A percentile compares a stretch with the other conserved stretches of the same genome.
Evolutionary conservation across 2,113 vertebrate genomes (phyloP).

Genomic region (Phylloscopus trochiloides): DNA sequence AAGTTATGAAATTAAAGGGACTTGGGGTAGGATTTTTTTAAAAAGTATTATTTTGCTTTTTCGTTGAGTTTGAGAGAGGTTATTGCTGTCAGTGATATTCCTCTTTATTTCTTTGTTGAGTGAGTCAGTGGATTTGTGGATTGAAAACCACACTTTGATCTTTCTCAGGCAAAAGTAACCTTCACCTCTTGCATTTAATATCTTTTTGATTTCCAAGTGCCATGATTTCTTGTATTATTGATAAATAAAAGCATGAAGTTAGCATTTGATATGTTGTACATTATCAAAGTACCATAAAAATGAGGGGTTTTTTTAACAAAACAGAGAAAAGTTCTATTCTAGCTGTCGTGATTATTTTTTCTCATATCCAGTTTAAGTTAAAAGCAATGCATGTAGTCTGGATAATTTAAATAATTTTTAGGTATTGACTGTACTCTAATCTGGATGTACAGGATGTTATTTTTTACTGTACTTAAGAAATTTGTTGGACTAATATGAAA

Average conservation of each 20-base stretch:
- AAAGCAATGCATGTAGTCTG: background rate
- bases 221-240: background rate
- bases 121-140: background rate
- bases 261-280: background rate
- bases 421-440: background rate
- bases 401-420: background rate
- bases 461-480: background rate
- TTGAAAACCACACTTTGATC: background rate
- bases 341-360: background rate
- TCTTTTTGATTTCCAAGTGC: background rate
- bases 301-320: rapidly evolving
- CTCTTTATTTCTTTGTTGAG: background rate
- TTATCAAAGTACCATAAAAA: background rate
- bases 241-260: background rate
- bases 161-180: background rate
- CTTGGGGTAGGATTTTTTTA: background rate
- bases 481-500: background rate
- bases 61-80: background rate
- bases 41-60: background rate
- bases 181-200: background rate
- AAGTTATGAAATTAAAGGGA: background rate
- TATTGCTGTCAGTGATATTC: background rate
- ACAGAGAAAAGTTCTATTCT: background rate
- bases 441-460: background rate
- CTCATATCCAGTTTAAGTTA: background rate